These are phyloP conservation scores for Psammodynastes pulverulentus DNA, from an alignment of 2,113 vertebrate species.

Conservation along the genomic window DNA sequence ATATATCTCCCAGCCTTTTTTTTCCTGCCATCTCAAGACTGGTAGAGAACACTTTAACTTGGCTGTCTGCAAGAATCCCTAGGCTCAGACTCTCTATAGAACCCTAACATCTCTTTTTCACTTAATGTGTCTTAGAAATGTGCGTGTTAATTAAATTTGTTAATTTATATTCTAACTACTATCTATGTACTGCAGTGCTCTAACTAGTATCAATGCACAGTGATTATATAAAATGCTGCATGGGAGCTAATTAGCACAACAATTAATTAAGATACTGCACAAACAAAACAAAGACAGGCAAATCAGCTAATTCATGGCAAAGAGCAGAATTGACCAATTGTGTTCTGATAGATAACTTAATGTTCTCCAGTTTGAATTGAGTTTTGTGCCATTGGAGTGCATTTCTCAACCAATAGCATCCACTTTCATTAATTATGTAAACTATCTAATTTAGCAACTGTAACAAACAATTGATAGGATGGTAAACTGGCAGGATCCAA, in stretches of 20 bases:
- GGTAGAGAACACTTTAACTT: not conserved
- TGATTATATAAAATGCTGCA: conserved; percentile 37
- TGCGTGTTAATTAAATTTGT: conserved; percentile 32
- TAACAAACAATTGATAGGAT: conserved; percentile 31
- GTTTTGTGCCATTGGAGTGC: conserved; percentile 17
- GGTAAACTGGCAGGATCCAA: not conserved
- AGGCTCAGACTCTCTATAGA: not conserved
- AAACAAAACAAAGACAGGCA: conserved; percentile 42
- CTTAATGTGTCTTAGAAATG: conserved; percentile 12
- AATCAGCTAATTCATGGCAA: conserved; percentile 28
- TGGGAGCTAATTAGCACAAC: conserved; percentile 11
- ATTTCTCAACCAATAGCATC: not conserved
- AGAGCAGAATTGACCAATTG: not conserved
- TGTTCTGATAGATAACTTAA: conserved; percentile 25
- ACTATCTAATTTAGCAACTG: conserved; percentile 12
- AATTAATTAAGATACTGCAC: conserved; percentile 43
- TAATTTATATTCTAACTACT: conserved; percentile 32
- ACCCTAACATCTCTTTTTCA: not conserved
- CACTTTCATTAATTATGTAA: conserved; percentile 9
- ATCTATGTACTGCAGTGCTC: conserved; percentile 10
- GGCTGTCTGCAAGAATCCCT: not conserved
- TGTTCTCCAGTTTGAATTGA: conserved; percentile 24
- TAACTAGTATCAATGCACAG: conserved; percentile 21
- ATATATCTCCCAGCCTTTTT: not conserved
- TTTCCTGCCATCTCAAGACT: not conserved